Conservation (phyloP, 2,113 vertebrate species). For the Myocastor coypus region DNA sequence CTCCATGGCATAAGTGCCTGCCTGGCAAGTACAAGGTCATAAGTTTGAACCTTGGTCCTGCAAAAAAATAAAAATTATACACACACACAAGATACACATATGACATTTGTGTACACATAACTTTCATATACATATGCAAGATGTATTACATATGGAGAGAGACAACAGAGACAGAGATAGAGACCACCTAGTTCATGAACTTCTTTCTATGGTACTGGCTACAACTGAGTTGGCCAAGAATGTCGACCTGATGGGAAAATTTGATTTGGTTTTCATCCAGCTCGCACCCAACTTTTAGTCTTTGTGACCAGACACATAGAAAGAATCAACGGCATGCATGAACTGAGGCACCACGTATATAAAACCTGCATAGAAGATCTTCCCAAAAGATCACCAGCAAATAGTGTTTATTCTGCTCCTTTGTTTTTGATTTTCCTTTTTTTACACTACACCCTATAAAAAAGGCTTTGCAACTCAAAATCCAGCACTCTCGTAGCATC, state of each 20-base stretch:
- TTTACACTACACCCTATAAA: slow-evolving; percentile 55
- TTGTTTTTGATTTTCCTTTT: slow-evolving; percentile 59
- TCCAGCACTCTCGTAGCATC: slow-evolving; percentile 29
- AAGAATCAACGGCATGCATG: not conserved
- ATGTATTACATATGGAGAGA: not conserved
- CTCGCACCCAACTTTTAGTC: not conserved
- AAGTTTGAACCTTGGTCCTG: too few relatives aligned
- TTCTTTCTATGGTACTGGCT: not conserved
- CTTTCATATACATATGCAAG: not conserved
- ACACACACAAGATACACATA: not conserved
- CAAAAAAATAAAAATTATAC: too few relatives aligned
- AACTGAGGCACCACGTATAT: not conserved
- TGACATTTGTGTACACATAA: not conserved
- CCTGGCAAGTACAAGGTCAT: too few relatives aligned
- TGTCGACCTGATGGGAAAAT: not conserved
- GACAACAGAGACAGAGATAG: too few relatives aligned
- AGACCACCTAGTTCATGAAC: not conserved
- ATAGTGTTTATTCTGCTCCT: slow-evolving; percentile 19
- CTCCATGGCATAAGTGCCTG: too few relatives aligned
- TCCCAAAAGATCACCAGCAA: slow-evolving; percentile 13
- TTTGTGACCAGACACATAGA: not conserved
- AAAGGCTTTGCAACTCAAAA: slow-evolving; percentile 54
- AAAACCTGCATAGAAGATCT: slow-evolving; percentile 40
- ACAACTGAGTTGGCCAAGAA: not conserved
- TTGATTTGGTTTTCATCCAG: not conserved